Conservation (phyloP, 2,888 invertebrate genomes). For the Lapara coniferarum region DNA sequence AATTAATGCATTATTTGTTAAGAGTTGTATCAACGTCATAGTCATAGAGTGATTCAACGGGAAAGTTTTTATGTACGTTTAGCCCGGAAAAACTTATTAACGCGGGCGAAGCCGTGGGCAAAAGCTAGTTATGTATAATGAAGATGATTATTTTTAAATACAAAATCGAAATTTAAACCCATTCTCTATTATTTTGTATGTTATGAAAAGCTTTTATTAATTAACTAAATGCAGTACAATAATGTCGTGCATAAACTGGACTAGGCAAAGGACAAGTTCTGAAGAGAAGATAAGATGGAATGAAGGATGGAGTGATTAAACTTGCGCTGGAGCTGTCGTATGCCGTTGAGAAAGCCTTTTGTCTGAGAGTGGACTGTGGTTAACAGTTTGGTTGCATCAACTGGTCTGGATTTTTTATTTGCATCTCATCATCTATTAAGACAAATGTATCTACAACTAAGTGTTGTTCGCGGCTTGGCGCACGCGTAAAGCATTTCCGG, state of each 20-base stretch:
- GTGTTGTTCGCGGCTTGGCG: no score
- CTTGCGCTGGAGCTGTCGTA: not conserved
- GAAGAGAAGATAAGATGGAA: not conserved
- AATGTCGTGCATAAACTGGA: not conserved
- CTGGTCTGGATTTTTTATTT: not conserved
- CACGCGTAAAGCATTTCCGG: no score
- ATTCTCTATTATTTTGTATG: not conserved
- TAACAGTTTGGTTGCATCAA: not conserved
- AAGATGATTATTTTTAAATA: no score
- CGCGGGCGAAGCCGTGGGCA: no score
- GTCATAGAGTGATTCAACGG: no score
- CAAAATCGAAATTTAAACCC: not conserved
- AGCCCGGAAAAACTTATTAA: no score
- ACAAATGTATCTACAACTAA: no score
- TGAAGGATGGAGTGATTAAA: not conserved
- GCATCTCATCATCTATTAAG: no score
- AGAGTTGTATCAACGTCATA: no score
- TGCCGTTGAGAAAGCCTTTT: not conserved
- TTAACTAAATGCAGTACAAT: not conserved
- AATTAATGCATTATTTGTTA: no score
- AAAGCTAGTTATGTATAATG: no score
- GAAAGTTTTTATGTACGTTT: no score
- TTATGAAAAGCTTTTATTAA: not conserved
- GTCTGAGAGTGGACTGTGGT: not conserved
- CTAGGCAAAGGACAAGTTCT: conserved; percentile 4